Percentiles rank a stretch among this genome's conserved stretches.
These are phyloP conservation scores for Marisa cornuarietis DNA, from an alignment of 1,140 invertebrate species.

Conservation along the genomic window DNA sequence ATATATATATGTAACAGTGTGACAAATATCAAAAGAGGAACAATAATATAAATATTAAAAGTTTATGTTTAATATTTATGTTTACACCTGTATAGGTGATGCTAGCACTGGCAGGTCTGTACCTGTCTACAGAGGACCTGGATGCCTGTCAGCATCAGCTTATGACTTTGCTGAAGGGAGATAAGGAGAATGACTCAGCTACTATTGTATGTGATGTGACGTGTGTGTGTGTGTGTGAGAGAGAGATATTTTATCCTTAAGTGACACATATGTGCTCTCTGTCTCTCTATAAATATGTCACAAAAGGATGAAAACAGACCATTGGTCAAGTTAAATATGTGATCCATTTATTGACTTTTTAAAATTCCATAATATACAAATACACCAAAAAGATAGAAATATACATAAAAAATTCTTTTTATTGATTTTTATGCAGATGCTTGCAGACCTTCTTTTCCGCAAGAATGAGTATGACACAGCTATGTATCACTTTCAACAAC, in stretches of 20 bases:
- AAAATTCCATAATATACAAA: too few relatives aligned
- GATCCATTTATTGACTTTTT: too few relatives aligned
- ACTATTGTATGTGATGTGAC: slow-evolving; percentile 72
- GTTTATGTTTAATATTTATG: background rate
- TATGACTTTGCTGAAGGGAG: slow-evolving; percentile 80
- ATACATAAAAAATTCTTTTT: background rate
- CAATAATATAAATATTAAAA: too few relatives aligned
- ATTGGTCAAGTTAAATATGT: background rate
- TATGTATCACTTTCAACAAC: slow-evolving; percentile 88
- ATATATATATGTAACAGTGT: too few relatives aligned
- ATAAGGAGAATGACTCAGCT: slow-evolving; percentile 89
- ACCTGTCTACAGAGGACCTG: slow-evolving; percentile 77
- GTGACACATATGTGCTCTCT: background rate
- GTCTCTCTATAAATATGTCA: background rate
- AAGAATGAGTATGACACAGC: slow-evolving; percentile 94
- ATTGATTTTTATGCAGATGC: slow-evolving; percentile 71
- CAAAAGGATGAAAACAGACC: background rate
- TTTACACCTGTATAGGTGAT: slow-evolving; percentile 48
- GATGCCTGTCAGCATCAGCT: slow-evolving; percentile 90
- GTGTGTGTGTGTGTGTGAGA: background rate
- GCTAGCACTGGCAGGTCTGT: slow-evolving; percentile 83
- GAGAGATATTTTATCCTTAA: background rate
- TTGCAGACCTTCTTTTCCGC: slow-evolving; percentile 94
- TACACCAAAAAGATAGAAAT: too few relatives aligned
- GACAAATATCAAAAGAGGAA: too few relatives aligned